phyloP scores from a whole-genome alignment of 2,888 invertebrate genomes.

The Phania funesta region DNA sequence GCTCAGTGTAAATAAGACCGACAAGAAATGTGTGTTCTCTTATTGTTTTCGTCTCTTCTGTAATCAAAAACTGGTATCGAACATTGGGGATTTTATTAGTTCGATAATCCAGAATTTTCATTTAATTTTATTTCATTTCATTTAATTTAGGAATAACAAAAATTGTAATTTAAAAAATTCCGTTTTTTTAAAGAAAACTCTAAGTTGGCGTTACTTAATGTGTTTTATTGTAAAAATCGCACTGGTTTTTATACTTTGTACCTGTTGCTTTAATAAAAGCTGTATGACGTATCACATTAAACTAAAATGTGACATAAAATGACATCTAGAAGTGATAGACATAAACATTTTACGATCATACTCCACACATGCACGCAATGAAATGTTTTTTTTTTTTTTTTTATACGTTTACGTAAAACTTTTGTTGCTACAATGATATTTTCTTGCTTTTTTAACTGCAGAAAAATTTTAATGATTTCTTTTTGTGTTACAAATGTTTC shows the following conservation, averaged over 20 bases:
- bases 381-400: neutral
- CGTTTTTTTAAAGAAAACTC: too few relatives aligned
- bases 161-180: too few relatives aligned
- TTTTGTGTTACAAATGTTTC: too few relatives aligned
- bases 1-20: neutral
- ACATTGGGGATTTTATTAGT: neutral
- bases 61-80: neutral
- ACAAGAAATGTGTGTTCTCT: neutral
- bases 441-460: neutral
- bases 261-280: constrained; percentile 19
- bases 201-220: neutral
- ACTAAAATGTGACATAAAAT: constrained; percentile 37
- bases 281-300: constrained; percentile 33
- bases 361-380: neutral
- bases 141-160: too few relatives aligned
- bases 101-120: too few relatives aligned
- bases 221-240: neutral
- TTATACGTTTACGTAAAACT: neutral
- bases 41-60: neutral
- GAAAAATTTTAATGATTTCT: neutral
- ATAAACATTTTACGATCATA: constrained; percentile 15
- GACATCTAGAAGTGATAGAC: constrained; percentile 52
- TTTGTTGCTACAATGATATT: neutral
- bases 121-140: too few relatives aligned
- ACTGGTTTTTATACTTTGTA: neutral